Conservation (phyloP, 2,888 invertebrate species). For the Cacoxenus indagator region DNA sequence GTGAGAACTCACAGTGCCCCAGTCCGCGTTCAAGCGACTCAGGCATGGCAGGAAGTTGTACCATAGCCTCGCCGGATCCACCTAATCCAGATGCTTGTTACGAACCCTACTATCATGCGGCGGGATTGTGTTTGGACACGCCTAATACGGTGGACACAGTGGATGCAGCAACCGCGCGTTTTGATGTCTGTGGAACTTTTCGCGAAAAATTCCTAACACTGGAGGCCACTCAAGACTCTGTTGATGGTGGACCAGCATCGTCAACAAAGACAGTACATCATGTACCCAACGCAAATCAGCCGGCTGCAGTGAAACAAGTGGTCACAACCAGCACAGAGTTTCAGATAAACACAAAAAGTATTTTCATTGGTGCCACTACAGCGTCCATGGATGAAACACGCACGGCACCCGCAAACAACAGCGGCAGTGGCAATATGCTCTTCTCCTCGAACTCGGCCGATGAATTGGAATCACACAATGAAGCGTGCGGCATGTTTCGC, state of each 20-base stretch:
- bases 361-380: constrained; percentile 55
- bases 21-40: constrained; percentile 83
- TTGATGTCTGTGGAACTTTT: constrained; percentile 69
- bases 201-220: constrained; percentile 67
- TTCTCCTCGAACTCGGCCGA: constrained; percentile 50
- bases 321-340: constrained; percentile 40
- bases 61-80: constrained; percentile 81
- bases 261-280: no score
- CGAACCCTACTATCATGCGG: constrained; percentile 65
- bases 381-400: constrained; percentile 48
- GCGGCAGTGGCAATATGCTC: constrained; percentile 12
- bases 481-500: constrained; percentile 74
- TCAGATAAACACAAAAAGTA: constrained; percentile 67
- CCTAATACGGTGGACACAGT: constrained; percentile 42
- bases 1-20: constrained; percentile 76
- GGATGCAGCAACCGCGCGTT: constrained; percentile 49
- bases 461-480: constrained; percentile 32
- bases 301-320: constrained; percentile 13
- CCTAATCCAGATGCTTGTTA: constrained; percentile 50
- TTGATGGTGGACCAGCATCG: not conserved
- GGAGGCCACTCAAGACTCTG: constrained; percentile 42
- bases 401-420: constrained; percentile 17
- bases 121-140: constrained; percentile 21
- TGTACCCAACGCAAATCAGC: constrained; percentile 31
- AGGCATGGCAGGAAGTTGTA: constrained; percentile 87